Evolutionary conservation across 2,797 vertebrate species (phyloP), one percentile per base, ranked within the genome.

Genomic region (Xenentodon cancila): DNA sequence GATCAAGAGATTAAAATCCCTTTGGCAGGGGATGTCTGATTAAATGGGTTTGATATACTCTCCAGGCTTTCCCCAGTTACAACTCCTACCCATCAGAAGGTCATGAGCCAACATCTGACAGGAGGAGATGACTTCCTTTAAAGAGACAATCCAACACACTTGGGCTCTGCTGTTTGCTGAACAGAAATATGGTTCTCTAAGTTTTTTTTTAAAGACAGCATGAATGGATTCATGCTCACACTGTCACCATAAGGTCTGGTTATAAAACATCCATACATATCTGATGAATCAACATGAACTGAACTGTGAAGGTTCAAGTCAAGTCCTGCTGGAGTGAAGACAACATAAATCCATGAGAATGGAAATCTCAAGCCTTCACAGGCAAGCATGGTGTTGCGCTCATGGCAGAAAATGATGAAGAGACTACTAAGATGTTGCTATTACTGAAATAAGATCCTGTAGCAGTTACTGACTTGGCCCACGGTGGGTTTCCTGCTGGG

Each of bases 1-100:
- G 90, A 91, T 93, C 86, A 92, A 91, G 74, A 90, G 91, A 92
- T 92, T 93, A 93, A 85, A 90, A 71, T 42, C 73, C 54, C 78
- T 79, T 86, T 59, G 59, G 56, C 49, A 32, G 80, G 64, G 68
- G 68, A 30, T 40, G 75, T 85, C 75, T 45, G 75, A 90, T 91
- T 90, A 89, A 91, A 89, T 64, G 63, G 74, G 75, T 64, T 78
- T 73, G 85, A 89, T 90, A 85, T 80, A 78, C 68, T 71, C 72
- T 74, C 50, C 60, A 81, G 69, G 81, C 73, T 78, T 81, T 73
- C 27, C 71, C 51, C 45, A 13, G 54, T 51, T 50, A 59, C 71
- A 73, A 53, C 37, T 67, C 60, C 48, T 3, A 68, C 57, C 52
- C 73, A 47, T 47, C 70, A 25, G 52, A 17, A 53, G 51, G 64